Percentiles rank a stretch among this genome's conserved stretches.
These are phyloP conservation scores for Agrotis clavis DNA, from an alignment of 2,888 invertebrate species.

Conservation along the genomic window DNA sequence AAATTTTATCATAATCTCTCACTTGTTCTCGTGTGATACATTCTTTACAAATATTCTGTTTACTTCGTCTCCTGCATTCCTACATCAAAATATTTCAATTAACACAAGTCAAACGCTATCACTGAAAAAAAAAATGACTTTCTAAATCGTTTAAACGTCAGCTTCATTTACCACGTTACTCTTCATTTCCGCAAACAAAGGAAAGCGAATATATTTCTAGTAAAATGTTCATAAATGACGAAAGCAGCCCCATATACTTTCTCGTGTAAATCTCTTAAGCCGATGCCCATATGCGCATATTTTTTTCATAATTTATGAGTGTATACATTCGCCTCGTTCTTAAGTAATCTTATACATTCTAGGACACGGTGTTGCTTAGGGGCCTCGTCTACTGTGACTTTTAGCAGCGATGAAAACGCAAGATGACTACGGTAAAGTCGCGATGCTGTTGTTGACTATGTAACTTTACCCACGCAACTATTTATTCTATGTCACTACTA, in stretches of 20 bases:
- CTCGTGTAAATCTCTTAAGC: slow-evolving; percentile 71
- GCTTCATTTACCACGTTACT: slow-evolving; percentile 48
- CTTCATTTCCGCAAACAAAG: slow-evolving; percentile 47
- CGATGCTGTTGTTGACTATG: background rate
- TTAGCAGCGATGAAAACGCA: background rate
- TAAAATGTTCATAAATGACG: slow-evolving; percentile 43
- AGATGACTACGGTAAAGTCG: background rate
- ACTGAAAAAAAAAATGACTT: slow-evolving; percentile 26
- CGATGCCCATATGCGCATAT: slow-evolving; percentile 65
- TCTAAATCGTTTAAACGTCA: slow-evolving; percentile 53
- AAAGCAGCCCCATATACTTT: slow-evolving; percentile 61
- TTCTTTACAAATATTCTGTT: too few relatives aligned
- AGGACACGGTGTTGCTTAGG: slow-evolving; percentile 58
- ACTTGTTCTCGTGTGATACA: too few relatives aligned
- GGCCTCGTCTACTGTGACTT: background rate
- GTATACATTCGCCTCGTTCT: slow-evolving; percentile 60
- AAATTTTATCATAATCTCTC: too few relatives aligned
- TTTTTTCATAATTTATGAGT: slow-evolving; percentile 72
- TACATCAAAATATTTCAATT: slow-evolving; percentile 4
- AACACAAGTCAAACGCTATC: background rate
- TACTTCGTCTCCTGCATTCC: too few relatives aligned
- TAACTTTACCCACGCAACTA: background rate
- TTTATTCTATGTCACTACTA: too few relatives aligned
- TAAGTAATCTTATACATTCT: slow-evolving; percentile 67
- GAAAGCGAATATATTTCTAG: slow-evolving; percentile 46